Percentiles rank a stretch among this genome's conserved stretches.
phyloP scores from a whole-genome alignment of 2,113 vertebrate genomes.

The Condylura cristata region DNA sequence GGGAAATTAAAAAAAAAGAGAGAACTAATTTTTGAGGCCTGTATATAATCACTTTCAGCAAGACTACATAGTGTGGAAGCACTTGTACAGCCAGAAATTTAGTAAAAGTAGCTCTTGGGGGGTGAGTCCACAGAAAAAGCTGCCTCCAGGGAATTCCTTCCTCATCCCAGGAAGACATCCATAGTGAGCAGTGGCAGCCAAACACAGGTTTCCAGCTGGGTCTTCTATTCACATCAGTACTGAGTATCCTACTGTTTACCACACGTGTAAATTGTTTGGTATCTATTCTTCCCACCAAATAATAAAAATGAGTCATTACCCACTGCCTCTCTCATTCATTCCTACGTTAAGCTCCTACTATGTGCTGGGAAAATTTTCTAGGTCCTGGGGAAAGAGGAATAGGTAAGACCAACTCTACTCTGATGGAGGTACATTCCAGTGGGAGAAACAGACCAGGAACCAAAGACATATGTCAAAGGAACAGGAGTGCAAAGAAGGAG shows the following conservation, averaged over 20 bases:
- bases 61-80: background rate
- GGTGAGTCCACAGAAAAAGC: background rate
- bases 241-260: background rate
- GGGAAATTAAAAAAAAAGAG: background rate
- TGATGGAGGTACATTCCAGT: background rate
- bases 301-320: background rate
- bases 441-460: background rate
- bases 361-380: background rate
- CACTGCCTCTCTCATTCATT: no score
- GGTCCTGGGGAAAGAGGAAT: background rate
- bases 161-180: background rate
- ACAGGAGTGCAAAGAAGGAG: background rate
- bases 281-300: background rate
- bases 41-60: background rate
- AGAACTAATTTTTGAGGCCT: conserved; percentile 2
- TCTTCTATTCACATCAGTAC: background rate
- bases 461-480: background rate
- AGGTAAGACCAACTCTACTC: background rate
- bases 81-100: background rate
- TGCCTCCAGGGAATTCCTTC: background rate
- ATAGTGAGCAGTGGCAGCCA: background rate
- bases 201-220: background rate
- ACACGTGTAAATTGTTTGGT: background rate
- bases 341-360: background rate
- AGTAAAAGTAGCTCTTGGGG: background rate